phyloP scores from a whole-genome alignment of 2,888 invertebrate genomes.

The Oeneis ivallda region DNA sequence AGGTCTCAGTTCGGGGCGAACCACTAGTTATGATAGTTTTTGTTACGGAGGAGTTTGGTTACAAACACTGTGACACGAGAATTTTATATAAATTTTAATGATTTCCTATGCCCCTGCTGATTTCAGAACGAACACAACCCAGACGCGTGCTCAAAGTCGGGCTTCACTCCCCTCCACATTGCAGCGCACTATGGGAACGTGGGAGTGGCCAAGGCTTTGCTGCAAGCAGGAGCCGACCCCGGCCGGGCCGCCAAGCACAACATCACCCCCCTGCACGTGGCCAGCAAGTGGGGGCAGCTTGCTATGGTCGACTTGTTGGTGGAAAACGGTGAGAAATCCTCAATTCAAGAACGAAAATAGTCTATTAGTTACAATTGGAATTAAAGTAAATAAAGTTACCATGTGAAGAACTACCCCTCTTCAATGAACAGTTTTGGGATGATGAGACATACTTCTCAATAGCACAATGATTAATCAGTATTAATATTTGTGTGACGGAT shows the following conservation, averaged over 20 bases:
- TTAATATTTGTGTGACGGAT: too few species aligned
- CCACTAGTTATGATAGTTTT: too few species aligned
- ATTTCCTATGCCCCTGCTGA: background rate
- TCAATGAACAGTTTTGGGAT: too few species aligned
- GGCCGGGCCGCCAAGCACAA: conserved; percentile 98
- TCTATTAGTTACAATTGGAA: too few species aligned
- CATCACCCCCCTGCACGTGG: conserved; percentile 98
- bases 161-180: conserved; percentile 99
- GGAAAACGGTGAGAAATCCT: conserved; percentile 86
- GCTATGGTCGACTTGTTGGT: conserved; percentile 95
- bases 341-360: conserved; percentile 68
- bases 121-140: conserved; percentile 95
- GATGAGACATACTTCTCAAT: too few species aligned
- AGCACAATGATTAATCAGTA: too few species aligned
- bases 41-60: too few species aligned
- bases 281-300: conserved; percentile 98
- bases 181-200: conserved; percentile 99
- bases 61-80: too few species aligned
- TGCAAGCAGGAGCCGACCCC: conserved; percentile 96
- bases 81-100: too few species aligned
- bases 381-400: too few species aligned
- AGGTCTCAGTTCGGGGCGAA: too few species aligned
- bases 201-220: conserved; percentile 93
- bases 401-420: too few species aligned
- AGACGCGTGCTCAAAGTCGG: conserved; percentile 97